These are phyloP conservation scores for Pseudoatta argentina DNA, from an alignment of 1,140 invertebrate genomes.

Conservation along the genomic window DNA sequence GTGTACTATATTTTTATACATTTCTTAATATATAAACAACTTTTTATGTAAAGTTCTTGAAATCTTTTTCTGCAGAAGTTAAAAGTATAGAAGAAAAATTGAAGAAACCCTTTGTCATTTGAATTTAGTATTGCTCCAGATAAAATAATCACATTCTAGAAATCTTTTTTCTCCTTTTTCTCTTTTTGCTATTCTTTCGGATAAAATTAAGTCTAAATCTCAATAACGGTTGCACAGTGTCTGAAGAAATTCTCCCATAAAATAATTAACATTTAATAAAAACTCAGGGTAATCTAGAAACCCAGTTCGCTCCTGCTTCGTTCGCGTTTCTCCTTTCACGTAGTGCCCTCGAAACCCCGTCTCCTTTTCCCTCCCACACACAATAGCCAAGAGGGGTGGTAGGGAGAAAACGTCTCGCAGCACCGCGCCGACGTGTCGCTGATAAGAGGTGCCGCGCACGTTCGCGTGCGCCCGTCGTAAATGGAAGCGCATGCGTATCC, in stretches of 20 bases:
- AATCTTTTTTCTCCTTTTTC: background rate
- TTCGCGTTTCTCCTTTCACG: constrained; percentile 42
- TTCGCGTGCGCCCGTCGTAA: constrained; percentile 75
- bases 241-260: background rate
- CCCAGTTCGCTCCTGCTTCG: background rate
- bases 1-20: background rate
- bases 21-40: background rate
- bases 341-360: background rate
- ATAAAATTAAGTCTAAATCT: background rate
- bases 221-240: background rate
- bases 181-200: background rate
- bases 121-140: background rate
- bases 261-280: constrained; percentile 5
- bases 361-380: constrained; percentile 35
- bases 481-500: constrained; percentile 69
- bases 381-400: background rate
- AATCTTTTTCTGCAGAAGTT: background rate
- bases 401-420: constrained; percentile 16
- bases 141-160: background rate
- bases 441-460: constrained; percentile 78
- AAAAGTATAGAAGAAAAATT: background rate
- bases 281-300: background rate
- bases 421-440: constrained; percentile 55
- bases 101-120: background rate
- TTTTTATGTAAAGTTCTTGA: background rate